These are phyloP conservation scores for Peromyscus aztecus DNA, from an alignment of 2,797 vertebrate genomes.

Conservation along the genomic window DNA sequence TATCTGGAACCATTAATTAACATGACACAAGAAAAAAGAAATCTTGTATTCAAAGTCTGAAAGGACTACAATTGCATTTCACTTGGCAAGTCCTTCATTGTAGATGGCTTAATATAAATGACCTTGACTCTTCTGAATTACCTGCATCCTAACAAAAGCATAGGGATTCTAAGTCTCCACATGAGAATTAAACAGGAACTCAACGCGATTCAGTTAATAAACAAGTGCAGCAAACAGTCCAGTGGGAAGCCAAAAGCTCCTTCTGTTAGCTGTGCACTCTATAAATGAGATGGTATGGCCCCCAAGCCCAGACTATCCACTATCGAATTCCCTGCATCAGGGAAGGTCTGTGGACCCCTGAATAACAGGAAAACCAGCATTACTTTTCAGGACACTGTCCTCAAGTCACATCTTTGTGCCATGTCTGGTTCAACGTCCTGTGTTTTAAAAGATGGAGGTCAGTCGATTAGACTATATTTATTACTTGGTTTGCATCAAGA, in stretches of 20 bases:
- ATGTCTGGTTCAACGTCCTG: background rate
- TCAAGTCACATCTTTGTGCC: background rate
- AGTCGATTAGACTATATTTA: background rate
- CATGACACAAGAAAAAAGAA: conserved; percentile 10
- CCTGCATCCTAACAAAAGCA: background rate
- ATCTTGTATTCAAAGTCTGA: conserved; percentile 20
- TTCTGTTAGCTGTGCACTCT: background rate
- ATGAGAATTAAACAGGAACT: background rate
- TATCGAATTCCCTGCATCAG: background rate
- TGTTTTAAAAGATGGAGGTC: conserved; percentile 49
- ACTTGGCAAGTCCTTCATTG: conserved; percentile 32
- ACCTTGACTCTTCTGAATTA: conserved; percentile 21
- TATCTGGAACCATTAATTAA: conserved; percentile 46
- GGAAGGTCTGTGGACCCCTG: background rate
- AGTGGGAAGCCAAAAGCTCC: background rate
- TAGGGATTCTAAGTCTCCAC: conserved; percentile 33
- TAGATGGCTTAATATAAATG: background rate
- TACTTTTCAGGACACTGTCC: background rate
- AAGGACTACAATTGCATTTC: conserved; percentile 60
- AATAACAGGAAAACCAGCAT: background rate
- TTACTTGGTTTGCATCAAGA: background rate
- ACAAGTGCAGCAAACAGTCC: background rate
- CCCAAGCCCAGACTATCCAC: background rate
- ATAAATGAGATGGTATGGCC: background rate
- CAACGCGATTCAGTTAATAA: background rate